Evolutionary conservation across 2,797 vertebrate species (phyloP).

Genomic region (Triplophysa bombifrons): DNA sequence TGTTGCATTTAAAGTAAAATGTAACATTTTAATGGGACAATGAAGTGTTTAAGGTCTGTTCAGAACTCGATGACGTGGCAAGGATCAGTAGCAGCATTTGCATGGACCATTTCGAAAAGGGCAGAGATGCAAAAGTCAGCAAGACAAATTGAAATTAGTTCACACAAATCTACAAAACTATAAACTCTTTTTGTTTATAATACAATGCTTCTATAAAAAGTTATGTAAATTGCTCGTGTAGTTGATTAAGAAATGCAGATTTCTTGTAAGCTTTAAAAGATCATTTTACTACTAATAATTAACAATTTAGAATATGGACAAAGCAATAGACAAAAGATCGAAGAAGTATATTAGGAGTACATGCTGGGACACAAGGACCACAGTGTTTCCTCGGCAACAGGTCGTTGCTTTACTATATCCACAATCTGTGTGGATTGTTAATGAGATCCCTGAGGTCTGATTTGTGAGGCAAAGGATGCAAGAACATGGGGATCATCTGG

Average conservation of each 20-base stretch:
- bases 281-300: neutral
- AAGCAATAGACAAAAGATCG: conserved; percentile 31
- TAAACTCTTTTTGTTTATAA: neutral
- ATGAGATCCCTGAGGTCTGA: conserved; percentile 55
- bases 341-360: conserved; percentile 30
- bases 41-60: neutral
- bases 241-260: neutral
- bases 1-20: conserved; percentile 1
- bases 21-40: conserved; percentile 5
- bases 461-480: conserved; percentile 43
- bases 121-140: neutral
- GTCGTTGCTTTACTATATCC: conserved; percentile 39
- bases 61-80: conserved; percentile 8
- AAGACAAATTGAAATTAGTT: neutral
- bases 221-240: neutral
- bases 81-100: neutral
- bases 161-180: neutral
- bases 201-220: neutral
- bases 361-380: conserved; percentile 36
- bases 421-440: conserved; percentile 45
- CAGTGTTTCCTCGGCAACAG: conserved; percentile 54
- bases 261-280: neutral
- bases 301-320: conserved; percentile 8
- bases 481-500: conserved; percentile 54
- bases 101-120: conserved; percentile 3